Evolutionary conservation across 2,113 vertebrate genomes (phyloP).

Genomic region (Chiloscyllium plagiosum): DNA sequence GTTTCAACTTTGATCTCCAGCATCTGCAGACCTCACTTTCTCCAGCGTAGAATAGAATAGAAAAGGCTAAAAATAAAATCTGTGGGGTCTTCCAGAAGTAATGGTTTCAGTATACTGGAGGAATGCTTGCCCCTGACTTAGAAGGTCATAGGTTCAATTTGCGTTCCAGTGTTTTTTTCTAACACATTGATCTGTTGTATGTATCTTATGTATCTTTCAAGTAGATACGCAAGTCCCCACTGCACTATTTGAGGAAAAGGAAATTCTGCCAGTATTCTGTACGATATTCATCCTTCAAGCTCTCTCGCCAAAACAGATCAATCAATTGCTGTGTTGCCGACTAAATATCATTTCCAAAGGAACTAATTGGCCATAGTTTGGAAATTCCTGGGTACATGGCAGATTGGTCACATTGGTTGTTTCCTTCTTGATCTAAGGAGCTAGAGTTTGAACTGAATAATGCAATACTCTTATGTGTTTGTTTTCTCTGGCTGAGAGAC

Average conservation of each 20-base stretch:
- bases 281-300: background rate
- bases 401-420: background rate
- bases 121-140: background rate
- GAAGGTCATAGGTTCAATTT: background rate
- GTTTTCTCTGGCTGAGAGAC: background rate
- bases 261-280: background rate
- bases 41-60: too few relatives aligned
- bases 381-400: background rate
- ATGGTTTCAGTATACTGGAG: background rate
- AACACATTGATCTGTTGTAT: background rate
- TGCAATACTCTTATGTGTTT: background rate
- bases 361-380: background rate
- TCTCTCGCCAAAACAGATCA: background rate
- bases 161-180: background rate
- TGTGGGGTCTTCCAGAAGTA: background rate
- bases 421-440: background rate
- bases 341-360: background rate
- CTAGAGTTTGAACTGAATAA: background rate
- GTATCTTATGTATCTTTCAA: background rate
- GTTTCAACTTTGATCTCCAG: too few relatives aligned
- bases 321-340: background rate
- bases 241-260: background rate
- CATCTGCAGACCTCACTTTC: too few relatives aligned
- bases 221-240: background rate
- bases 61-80: background rate